Evolutionary conservation across 2,888 invertebrate genomes (phyloP), one percentile per base, ranked within the genome.

Genomic region (Griposia aprilina): DNA sequence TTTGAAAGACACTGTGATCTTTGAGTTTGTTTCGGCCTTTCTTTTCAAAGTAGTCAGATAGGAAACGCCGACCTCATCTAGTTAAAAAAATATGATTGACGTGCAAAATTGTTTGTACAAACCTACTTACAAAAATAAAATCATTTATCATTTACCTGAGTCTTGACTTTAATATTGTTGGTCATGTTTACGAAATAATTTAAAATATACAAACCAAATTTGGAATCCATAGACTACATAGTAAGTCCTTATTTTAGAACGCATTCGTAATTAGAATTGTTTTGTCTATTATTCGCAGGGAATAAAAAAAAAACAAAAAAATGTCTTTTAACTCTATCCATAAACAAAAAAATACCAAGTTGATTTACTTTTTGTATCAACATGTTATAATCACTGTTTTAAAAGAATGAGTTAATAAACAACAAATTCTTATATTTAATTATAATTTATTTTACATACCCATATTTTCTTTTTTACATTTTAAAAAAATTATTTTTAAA

Each of bases 291-390:
- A 48, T 41, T 36, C 0, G 23, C 10, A 57, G 13, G 17, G n/a
- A 77, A 72, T 69, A 67, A 77, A 85, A 87, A 85, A 86, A 81
- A 36, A 63, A 63, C 10, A 30, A 74, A 70, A 59, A 65, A 76
- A 75, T 85, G 70, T 88, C 85, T 88, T 69, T 90, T 80, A 79
- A 60, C 63, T 90, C 85, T 90, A 84, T 30, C 78, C 89, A 92
- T 90, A 90, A 87, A 81, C 84, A 88, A 88, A 52, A 76, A 55
- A n/a, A 6, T 65, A 36, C 48, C 45, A 30, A 75, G 48, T 10
- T 77, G 17, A 63, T 69, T 8, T 57, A 80, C 78, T 82, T 81
- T 76, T 85, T 59, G 0, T 8, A 0, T 0, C 0, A 36, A 66
- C 52, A 45, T 23, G 1, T 7, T 50, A 17, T 10, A 55, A n/a